phyloP scores from a whole-genome alignment of 37 sponge, comb jelly and placozoan species.

The Chondrilla cf. caribensis region DNA sequence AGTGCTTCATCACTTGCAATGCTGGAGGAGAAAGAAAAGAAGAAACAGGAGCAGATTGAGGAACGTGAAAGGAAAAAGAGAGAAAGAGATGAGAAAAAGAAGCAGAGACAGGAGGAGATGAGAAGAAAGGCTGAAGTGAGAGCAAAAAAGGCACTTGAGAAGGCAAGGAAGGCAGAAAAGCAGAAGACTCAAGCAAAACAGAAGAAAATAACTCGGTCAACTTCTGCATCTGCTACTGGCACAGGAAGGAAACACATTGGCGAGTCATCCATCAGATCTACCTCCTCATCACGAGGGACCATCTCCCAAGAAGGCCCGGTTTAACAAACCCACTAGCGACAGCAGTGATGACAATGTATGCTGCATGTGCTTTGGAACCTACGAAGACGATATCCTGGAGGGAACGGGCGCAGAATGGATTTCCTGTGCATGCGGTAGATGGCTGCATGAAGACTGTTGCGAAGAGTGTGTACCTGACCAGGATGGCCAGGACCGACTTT shows the following conservation, averaged over 20 bases:
- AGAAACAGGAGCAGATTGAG: conserved; percentile 27
- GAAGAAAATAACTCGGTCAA: too few relatives aligned
- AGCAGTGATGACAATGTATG: too few relatives aligned
- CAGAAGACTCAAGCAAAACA: neutral
- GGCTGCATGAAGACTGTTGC: conserved; percentile 43
- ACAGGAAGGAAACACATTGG: too few relatives aligned
- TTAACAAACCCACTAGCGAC: too few relatives aligned
- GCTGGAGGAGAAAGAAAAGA: conserved; percentile 8
- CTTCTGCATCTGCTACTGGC: too few relatives aligned
- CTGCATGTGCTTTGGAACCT: too few relatives aligned
- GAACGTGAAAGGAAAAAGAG: neutral
- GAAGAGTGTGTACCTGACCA: conserved; percentile 3
- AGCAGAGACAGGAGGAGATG: neutral
- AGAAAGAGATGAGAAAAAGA: conserved; percentile 21
- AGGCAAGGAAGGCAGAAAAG: neutral
- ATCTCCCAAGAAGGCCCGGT: too few relatives aligned
- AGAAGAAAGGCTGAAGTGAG: too few relatives aligned
- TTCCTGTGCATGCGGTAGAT: conserved; percentile 29
- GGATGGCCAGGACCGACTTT: conserved; percentile 10
- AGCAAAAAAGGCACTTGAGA: conserved; percentile 15
- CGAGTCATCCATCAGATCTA: too few relatives aligned
- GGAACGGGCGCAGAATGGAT: conserved; percentile 45
- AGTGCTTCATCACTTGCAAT: neutral
- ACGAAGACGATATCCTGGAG: too few relatives aligned
- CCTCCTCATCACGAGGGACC: too few relatives aligned